Base-by-base conservation (phyloP, 2,113 vertebrate species). In the Plectropomus leopardus region DNA sequence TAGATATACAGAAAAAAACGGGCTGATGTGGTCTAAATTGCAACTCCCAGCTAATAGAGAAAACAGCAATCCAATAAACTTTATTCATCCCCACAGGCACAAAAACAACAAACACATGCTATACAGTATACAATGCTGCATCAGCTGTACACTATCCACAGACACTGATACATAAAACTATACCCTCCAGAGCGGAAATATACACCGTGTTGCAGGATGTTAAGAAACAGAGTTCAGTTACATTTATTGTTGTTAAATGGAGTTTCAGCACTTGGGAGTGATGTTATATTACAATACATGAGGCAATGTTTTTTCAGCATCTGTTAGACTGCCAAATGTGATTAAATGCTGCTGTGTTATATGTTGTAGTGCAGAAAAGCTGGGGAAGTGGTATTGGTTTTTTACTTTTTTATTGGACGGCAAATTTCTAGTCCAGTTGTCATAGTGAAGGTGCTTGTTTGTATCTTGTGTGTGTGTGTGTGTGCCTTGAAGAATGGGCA, bases 31-130 rank as follows among this genome's bases (percentile, higher is more conserved):
- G 9, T 36, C 24, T 28, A 28, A 11, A 48, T 23, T 60, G 24
- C 28, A 78, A 44, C 59, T 59, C 14, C 17, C 9, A 69, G 55
- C 9, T 58, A 48, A 57, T 36, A 85, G 17, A 65, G 40, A 57
- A 60, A 50, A 71, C 48, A 9, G 13, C 45, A 72, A 70, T 85
- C 80, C 45, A 72, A 82, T 84, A 86, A 76, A 76, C 40, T 44
- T 59, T 59, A 47, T 75, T 75, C n/a, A 8, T 72, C 45, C 76
- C 72, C 66, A 26, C 23, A 36, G 72, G 78, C 75, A 45, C n/a
- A 59, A 51, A 68, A 72, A 47, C 48, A 69, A 51, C 76, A 58
- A 67, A 40, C 47, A 68, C 55, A 74, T 40, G 50, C 24, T 53
- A n/a, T n/a, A 47, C 74, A 61, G 7, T 26, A 36, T 36, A 61